Percentiles rank a stretch among this genome's conserved stretches.
Evolutionary conservation across 2,797 vertebrate genomes (phyloP).

Genomic region (Poecilia picta): DNA sequence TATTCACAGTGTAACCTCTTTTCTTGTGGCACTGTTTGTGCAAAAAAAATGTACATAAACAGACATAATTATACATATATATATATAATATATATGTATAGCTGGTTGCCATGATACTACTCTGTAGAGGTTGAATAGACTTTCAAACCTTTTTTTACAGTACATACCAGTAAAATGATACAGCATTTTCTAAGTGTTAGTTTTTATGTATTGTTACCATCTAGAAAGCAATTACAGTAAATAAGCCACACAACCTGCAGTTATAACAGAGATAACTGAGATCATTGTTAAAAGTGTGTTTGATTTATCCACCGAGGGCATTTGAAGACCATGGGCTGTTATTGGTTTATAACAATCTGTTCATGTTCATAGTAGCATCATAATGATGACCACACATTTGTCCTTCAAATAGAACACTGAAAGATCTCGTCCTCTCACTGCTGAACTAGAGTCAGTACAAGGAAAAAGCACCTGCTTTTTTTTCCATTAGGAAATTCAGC

Average conservation of each 20-base stretch:
- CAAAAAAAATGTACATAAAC: too few species aligned
- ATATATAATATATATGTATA: background rate
- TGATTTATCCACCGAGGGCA: background rate
- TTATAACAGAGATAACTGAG: too few species aligned
- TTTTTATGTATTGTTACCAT: too few species aligned
- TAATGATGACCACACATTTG: background rate
- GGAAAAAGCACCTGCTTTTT: background rate
- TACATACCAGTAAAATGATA: background rate
- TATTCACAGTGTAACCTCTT: too few species aligned
- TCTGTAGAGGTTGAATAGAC: background rate
- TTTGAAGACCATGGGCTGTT: background rate
- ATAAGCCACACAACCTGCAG: too few species aligned
- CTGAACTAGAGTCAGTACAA: too few species aligned
- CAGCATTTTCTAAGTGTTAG: too few species aligned
- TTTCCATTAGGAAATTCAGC: background rate
- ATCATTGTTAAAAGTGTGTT: too few species aligned
- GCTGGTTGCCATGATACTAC: background rate
- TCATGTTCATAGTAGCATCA: background rate
- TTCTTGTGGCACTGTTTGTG: too few species aligned
- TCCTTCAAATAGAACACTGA: background rate
- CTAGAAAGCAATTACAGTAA: too few species aligned
- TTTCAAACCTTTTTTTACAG: background rate
- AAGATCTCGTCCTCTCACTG: too few species aligned
- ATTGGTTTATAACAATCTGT: slow-evolving; percentile 1
- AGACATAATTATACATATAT: too few species aligned